Evolutionary conservation across 2,888 invertebrate genomes (phyloP).

Genomic region (Sarcophaga subvicina): DNA sequence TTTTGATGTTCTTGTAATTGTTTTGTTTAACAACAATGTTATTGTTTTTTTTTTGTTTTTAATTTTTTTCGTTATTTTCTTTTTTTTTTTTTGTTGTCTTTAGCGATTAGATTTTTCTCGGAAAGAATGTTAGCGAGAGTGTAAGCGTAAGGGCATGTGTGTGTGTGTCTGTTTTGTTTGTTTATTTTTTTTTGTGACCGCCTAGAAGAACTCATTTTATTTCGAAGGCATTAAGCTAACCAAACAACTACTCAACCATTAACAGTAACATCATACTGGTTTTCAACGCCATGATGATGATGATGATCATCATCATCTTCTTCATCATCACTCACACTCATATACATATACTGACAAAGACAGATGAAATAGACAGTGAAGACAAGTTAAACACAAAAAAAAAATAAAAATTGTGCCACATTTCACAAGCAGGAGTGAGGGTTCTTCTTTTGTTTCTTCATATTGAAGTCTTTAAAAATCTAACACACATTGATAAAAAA

Average conservation of each 20-base stretch:
- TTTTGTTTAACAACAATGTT: conserved; percentile 47
- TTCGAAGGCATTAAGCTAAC: conserved; percentile 48
- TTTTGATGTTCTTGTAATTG: conserved; percentile 60
- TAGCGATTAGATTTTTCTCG: neutral
- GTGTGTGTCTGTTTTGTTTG: no score
- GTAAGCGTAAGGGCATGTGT: neutral
- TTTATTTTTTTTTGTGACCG: neutral
- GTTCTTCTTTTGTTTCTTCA: neutral
- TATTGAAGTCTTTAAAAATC: neutral
- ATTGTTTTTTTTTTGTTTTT: conserved; percentile 28
- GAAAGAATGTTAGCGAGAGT: neutral
- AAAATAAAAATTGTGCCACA: neutral
- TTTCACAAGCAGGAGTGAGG: neutral
- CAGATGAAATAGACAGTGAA: conserved; percentile 9
- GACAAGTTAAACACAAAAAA: neutral
- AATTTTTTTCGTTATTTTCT: neutral
- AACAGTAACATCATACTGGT: neutral
- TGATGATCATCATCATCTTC: conserved; percentile 1
- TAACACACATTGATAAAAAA: neutral
- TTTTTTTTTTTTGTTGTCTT: neutral
- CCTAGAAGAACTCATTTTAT: neutral
- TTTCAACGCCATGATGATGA: neutral
- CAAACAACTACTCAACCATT: conserved; percentile 15
- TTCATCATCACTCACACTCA: no score
- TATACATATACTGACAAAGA: conserved; percentile 4